Evolutionary conservation across 2,888 invertebrate species (phyloP).

Genomic region (Aricia artaxerxes): DNA sequence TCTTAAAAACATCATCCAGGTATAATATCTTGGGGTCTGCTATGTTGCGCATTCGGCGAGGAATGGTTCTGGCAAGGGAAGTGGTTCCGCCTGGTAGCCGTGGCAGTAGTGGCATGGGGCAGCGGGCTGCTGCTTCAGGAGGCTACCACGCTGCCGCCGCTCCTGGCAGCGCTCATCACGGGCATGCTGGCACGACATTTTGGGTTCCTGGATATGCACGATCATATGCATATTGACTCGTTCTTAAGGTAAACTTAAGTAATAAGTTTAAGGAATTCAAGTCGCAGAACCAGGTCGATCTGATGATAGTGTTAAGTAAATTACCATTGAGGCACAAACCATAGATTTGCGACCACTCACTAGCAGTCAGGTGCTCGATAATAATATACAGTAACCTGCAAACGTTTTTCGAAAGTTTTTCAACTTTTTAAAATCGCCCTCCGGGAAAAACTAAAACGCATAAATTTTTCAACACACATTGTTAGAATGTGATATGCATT

Average conservation of each 20-base stretch:
- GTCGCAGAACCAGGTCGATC: too few relatives aligned
- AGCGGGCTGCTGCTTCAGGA: conserved; percentile 56
- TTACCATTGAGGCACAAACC: background rate
- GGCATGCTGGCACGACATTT: conserved; percentile 66
- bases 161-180: conserved; percentile 61
- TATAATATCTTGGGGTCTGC: conserved; percentile 58
- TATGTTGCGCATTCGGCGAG: conserved; percentile 61
- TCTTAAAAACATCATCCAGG: conserved; percentile 48
- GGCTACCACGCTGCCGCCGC: conserved; percentile 60
- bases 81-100: conserved; percentile 58
- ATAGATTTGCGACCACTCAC: background rate
- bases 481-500: conserved; percentile 20
- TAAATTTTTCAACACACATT: background rate
- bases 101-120: conserved; percentile 59
- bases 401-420: background rate
- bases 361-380: background rate
- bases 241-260: conserved; percentile 59
- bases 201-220: conserved; percentile 64
- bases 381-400: background rate
- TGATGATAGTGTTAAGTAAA: background rate
- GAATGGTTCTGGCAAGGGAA: conserved; percentile 62
- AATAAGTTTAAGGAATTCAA: too few relatives aligned
- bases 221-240: conserved; percentile 58
- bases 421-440: background rate
- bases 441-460: background rate